These are phyloP conservation scores for Corvus hawaiiensis DNA, from an alignment of 2,113 vertebrate genomes.

Conservation along the genomic window DNA sequence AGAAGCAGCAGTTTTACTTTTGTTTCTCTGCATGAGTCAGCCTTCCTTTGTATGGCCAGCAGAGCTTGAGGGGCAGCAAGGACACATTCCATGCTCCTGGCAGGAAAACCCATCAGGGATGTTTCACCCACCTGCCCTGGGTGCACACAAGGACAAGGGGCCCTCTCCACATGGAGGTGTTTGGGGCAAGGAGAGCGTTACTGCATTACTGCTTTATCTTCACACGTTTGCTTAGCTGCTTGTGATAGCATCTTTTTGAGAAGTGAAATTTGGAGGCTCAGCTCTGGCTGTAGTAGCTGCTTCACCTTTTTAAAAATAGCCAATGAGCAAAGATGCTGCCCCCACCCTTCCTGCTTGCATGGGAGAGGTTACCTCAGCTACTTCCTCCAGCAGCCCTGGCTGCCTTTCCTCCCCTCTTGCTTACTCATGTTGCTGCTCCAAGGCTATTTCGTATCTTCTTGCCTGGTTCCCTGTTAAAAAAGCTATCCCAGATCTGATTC, in stretches of 20 bases:
- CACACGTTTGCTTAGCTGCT: not conserved
- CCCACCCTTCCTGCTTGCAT: not conserved
- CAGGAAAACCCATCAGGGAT: accelerated
- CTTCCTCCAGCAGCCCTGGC: not conserved
- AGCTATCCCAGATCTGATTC: not conserved
- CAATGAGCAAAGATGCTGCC: not conserved
- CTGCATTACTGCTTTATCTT: not conserved
- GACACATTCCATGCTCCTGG: accelerated
- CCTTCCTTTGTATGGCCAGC: accelerated
- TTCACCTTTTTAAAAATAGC: not conserved
- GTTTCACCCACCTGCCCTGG: not conserved
- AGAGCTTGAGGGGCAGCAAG: not conserved
- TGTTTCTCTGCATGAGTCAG: not conserved
- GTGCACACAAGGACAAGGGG: not conserved
- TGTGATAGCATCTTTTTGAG: not conserved
- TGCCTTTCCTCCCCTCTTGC: not conserved
- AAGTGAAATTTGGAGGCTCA: not conserved
- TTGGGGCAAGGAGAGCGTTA: not conserved
- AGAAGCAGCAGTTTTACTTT: not conserved
- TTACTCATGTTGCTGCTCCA: not conserved
- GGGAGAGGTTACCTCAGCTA: not conserved
- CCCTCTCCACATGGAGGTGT: accelerated
- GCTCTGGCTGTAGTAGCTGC: not conserved
- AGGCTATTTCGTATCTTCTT: not conserved
- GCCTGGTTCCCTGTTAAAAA: not conserved